Base-by-base conservation (phyloP, 2,888 invertebrate species). In the Diaperis boleti region DNA sequence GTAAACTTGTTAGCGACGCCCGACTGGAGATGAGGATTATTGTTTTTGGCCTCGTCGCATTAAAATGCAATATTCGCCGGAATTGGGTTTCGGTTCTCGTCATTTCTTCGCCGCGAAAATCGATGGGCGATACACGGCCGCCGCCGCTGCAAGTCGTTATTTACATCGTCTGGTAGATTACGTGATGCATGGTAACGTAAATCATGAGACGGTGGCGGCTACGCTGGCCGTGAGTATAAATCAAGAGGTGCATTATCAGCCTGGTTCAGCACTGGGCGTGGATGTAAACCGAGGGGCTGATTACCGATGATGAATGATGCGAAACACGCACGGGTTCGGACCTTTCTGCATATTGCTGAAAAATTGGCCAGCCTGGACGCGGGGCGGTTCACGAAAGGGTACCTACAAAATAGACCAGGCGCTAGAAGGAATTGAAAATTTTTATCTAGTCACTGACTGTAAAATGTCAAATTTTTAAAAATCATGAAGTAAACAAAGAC, bases 251-350 rank as follows among this genome's bases (percentile, higher is more conserved):
- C 64, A 67, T 62, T 67, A 67, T 67, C 67, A 60, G 67, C 67
- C 56, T 59, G 62, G 64, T 64, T 67, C 67, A 67, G 67, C 67
- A 64, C 15, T 50, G 62, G 66, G 57, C 60, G 66, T 49, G 49
- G 47, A 45, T 52, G 60, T 52, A 60, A 60, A 64, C 59, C 59
- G 66, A 64, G 57, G 60, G 63, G 37, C 50, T 44, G 72, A 72
- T 72, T 72, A 72, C 67, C 67, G 65, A 68, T 72, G 71, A 72
- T 72, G 70, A 67, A 72, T 70, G 69, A 61, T 54, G 49, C 50
- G 39, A 13, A 15, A 13, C 37, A 35, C 29, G 31, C 52, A n/a
- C n/a, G n/a, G n/a, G n/a, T n/a, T 39, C 13, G 17, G 31, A 8
- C 55, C 26, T 29, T 55, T 42, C 29, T 41, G 42, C 42, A 54